Evolutionary conservation across 2,888 invertebrate species (phyloP), one percentile per base, ranked within the genome.

Genomic region (Diachrysia chrysitis): DNA sequence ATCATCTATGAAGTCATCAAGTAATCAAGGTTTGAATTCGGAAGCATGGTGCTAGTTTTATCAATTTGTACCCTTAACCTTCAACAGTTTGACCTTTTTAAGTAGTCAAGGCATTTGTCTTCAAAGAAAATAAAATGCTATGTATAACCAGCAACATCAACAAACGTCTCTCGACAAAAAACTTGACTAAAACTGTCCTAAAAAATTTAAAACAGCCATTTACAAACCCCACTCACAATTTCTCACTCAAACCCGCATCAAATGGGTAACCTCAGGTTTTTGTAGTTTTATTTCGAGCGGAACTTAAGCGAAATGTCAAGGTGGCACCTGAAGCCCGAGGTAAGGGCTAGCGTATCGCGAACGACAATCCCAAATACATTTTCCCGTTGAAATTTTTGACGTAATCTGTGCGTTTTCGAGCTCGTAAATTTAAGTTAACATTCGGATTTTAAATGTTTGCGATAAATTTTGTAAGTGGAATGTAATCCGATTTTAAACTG

Each of bases 221-320:
- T 53, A 73, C 63, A 73, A 73, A 69, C 69, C 68, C n/a, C 16
- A 23, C 25, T 7, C 16, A 42, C 56, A 29, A 76, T 76, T 76
- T 57, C 63, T 71, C 56, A 62, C 58, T 48, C 67, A 58, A 62
- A 68, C 68, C 42, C 71, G 53, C 63, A 56, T 61, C 53, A 63
- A 55, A 35, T 53, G 55, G 51, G 63, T 58, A 65, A 76, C 68
- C 73, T 61, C 76, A 71, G 63, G 63, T 72, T 75, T 75, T 71
- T 79, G 78, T 82, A 83, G 78, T 85, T 84, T 81, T 83, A 85
- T 81, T 76, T 74, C 77, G 56, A 71, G 66, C 68, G 66, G 63
- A 70, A 72, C 67, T 77, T 75, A 60, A 83, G 72, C 79, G 72
- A 83, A 85, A 85, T 85, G 81, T 83, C 85, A 84, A 79, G 81